Base-by-base conservation (phyloP, 2,888 invertebrate genomes). In the Chrysotoxum bicinctum region DNA sequence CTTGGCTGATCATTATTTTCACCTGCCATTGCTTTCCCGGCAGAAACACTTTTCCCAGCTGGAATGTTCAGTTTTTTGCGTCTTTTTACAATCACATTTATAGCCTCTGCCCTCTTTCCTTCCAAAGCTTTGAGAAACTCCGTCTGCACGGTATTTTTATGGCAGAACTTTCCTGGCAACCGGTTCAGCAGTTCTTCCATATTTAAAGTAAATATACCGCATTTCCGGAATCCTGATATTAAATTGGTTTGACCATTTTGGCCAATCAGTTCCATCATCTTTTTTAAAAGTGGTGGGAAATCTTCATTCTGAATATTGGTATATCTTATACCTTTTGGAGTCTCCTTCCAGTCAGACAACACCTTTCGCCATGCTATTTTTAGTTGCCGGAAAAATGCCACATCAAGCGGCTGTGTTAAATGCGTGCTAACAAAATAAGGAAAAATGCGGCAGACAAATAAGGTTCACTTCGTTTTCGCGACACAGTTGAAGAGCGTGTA, bases 371-470 rank as follows among this genome's bases (percentile, higher is more conserved):
- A 45, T 9, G 45, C 19, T 19, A 45, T 45, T 45, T 43, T 19
- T 45, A 19, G 10, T 7, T 19, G 19, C 19, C 19, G 19, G 19
- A 19, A 58, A 56, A 70, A 56, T 70, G 32, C 70, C 12, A 56
- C 70, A 32, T 70, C 45, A 5, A 70, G 32, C 10, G 56, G 56
- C 14, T 70, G 70, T 14, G n/a, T 56, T 10, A 70, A 32, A 45
- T 70, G 45, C 14, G 45, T 43, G 16, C 40, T 35, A n/a, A n/a
- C n/a, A n/a, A n/a, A n/a, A n/a, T n/a, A n/a, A n/a, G n/a, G n/a
- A n/a, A n/a, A n/a, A n/a, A n/a, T 2, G 35, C 10, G 35, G 35
- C 10, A 35, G 35, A 10, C 35, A 35, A 35, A 35, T n/a, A 10
- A 35, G 26, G n/a, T 56, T 32, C 35, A 35, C 35, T 35, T 10